Percentiles rank a stretch among this genome's conserved stretches.
These are phyloP conservation scores for Apoda limacodes DNA, from an alignment of 2,888 invertebrate genomes.

Conservation along the genomic window DNA sequence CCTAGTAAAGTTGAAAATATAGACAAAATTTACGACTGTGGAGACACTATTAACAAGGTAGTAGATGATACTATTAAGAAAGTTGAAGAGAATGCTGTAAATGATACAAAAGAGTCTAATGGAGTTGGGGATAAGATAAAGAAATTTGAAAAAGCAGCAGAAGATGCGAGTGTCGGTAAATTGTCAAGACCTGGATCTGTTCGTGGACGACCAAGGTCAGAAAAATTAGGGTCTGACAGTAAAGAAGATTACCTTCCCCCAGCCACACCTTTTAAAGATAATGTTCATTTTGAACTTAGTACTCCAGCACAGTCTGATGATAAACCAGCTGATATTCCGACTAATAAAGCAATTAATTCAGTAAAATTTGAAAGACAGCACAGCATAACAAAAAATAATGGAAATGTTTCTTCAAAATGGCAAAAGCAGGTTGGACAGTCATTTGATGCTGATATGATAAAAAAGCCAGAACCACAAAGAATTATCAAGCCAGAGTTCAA, in stretches of 20 bases:
- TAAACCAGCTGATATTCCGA: constrained; percentile 17
- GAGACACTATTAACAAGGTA: constrained; percentile 14
- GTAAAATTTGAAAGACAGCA: too few relatives aligned
- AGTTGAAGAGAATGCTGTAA: constrained; percentile 16
- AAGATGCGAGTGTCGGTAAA: constrained; percentile 42
- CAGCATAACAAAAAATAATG: not conserved
- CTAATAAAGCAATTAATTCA: too few relatives aligned
- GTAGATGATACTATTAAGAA: constrained; percentile 16
- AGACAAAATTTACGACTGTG: constrained; percentile 14
- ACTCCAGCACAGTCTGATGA: constrained; percentile 18
- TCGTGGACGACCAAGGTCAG: constrained; percentile 32
- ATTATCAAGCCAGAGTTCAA: constrained; percentile 61
- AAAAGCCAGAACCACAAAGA: constrained; percentile 50
- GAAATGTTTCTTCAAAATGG: constrained; percentile 27
- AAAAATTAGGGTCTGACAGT: constrained; percentile 34
- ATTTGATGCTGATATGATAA: constrained; percentile 23
- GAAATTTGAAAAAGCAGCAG: constrained; percentile 58
- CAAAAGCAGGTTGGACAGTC: constrained; percentile 22
- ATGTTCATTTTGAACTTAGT: constrained; percentile 36
- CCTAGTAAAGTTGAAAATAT: constrained; percentile 1
- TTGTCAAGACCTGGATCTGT: constrained; percentile 49
- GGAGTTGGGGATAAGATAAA: constrained; percentile 64
- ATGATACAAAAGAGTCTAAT: constrained; percentile 52
- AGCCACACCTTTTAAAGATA: constrained; percentile 46
- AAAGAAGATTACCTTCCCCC: constrained; percentile 42